Percentiles rank a stretch among this genome's conserved stretches.
These are phyloP conservation scores for Limnephilus rhombicus DNA, from an alignment of 2,888 invertebrate species.

Conservation along the genomic window DNA sequence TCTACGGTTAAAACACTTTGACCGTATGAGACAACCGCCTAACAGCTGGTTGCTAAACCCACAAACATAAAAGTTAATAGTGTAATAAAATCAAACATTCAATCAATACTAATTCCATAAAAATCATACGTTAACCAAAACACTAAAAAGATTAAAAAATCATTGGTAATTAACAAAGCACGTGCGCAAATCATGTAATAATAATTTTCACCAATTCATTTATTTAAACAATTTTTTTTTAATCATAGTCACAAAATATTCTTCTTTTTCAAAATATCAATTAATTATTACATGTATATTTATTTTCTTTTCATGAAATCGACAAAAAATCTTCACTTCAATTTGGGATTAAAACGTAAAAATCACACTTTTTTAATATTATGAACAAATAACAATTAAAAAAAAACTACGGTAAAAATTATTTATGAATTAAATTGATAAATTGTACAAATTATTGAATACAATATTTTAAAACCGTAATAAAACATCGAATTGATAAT, in stretches of 20 bases:
- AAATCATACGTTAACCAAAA: not conserved
- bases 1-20: not conserved
- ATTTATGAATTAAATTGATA: no score
- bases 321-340: not conserved
- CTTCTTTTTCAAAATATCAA: not conserved
- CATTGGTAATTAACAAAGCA: not conserved
- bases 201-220: no score
- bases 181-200: no score
- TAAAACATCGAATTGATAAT: no score
- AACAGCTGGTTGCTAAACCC: not conserved
- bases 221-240: no score
- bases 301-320: constrained; percentile 13
- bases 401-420: no score
- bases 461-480: no score
- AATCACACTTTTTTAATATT: no score
- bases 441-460: no score
- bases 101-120: not conserved
- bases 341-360: not conserved
- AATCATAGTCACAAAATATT: no score
- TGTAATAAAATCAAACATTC: not conserved
- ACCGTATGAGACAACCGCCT: no score
- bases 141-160: not conserved
- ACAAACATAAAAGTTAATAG: not conserved
- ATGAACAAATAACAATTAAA: no score
- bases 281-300: not conserved